Percentiles rank a stretch among this genome's conserved stretches.
phyloP scores from a whole-genome alignment of 2,888 invertebrate species.

The Pandemis corylana region DNA sequence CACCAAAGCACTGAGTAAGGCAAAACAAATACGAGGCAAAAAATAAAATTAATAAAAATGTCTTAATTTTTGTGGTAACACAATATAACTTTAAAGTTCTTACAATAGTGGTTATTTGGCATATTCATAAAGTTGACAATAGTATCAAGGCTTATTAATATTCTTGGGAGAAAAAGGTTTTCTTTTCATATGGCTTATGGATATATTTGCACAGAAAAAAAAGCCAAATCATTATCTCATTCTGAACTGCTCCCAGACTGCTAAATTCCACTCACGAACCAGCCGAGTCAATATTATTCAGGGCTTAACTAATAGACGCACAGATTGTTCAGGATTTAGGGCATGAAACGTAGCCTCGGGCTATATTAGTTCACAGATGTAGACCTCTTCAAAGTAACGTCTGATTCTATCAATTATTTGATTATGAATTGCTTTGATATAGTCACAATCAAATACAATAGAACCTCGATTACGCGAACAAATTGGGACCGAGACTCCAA shows the following conservation, averaged over 20 bases:
- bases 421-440: neutral
- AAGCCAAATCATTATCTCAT: neutral
- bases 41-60: neutral
- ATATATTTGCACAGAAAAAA: slow-evolving; percentile 11
- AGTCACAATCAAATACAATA: neutral
- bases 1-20: neutral
- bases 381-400: too few relatives aligned
- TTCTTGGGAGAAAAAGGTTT: slow-evolving; percentile 27
- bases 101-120: slow-evolving; percentile 8
- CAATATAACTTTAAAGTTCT: neutral
- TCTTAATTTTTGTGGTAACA: too few relatives aligned
- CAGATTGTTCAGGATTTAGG: slow-evolving; percentile 1
- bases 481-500: too few relatives aligned
- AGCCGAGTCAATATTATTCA: slow-evolving; percentile 10
- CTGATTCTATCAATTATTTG: too few relatives aligned
- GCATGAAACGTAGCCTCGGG: slow-evolving; percentile 6
- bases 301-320: slow-evolving; percentile 3
- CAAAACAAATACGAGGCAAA: neutral
- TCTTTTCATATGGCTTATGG: slow-evolving; percentile 12
- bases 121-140: slow-evolving; percentile 16
- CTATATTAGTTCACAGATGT: neutral
- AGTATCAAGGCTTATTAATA: slow-evolving; percentile 12
- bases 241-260: neutral
- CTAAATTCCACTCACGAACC: slow-evolving; percentile 7
- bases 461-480: neutral